phyloP scores from a whole-genome alignment of 2,888 invertebrate species.

The Adineta ricciae region DNA sequence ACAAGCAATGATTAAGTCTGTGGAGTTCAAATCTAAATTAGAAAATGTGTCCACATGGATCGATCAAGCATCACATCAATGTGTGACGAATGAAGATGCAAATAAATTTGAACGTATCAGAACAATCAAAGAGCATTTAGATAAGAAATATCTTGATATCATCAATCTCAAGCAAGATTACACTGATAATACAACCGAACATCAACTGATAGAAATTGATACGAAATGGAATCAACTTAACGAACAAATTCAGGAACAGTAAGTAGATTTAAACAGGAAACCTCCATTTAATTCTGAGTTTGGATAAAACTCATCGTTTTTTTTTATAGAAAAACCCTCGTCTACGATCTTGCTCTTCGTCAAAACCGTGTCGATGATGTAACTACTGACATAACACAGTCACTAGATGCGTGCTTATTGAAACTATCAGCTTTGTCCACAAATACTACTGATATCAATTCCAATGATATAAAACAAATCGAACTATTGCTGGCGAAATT shows the following conservation, averaged over 20 bases:
- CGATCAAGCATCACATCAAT: neutral
- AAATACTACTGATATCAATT: neutral
- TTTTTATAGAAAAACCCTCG: neutral
- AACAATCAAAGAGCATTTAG: neutral
- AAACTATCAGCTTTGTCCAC: neutral
- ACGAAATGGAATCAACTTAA: neutral
- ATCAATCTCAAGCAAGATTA: neutral
- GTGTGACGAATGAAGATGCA: neutral
- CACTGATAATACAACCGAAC: neutral
- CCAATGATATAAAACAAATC: neutral
- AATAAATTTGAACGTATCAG: neutral
- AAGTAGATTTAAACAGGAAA: neutral
- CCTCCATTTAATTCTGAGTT: too few species aligned
- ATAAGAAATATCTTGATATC: conserved; percentile 17
- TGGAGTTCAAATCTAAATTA: neutral
- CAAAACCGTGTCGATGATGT: neutral
- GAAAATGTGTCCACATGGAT: conserved; percentile 11
- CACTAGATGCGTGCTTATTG: neutral
- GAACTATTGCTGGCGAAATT: neutral
- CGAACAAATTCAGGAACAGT: neutral
- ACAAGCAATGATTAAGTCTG: neutral
- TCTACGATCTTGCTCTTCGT: neutral
- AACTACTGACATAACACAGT: neutral
- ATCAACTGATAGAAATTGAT: neutral
- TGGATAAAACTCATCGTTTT: too few species aligned